Evolutionary conservation across 1,140 invertebrate genomes (phyloP), one percentile per base, ranked within the genome.

Genomic region (Zaprionus nigranus): DNA sequence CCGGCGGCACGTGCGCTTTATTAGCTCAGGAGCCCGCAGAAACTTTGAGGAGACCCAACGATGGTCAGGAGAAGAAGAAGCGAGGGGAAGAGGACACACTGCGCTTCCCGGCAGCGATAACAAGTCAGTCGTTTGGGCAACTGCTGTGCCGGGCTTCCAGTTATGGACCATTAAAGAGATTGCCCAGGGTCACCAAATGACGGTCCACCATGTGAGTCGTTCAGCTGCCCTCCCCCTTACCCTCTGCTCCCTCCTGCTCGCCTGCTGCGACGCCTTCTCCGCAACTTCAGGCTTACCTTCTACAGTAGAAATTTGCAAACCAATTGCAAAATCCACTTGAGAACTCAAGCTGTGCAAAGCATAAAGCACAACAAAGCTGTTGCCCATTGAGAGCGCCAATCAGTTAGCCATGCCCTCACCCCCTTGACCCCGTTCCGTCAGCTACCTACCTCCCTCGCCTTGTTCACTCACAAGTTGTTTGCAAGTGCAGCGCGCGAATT

Each of bases 1-100:
- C 22, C 34, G 69, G 36, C 75, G 74, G 46, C 82, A 84, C 82
- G 82, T 85, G 82, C 61, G 63, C 69, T 66, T 86, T 84, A 84
- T 85, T 74, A 70, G 63, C 43, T 34, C 7, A 43, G 40, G 17
- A 46, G 11, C 36, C 43, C 36, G 58, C 40, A n/a, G 30, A 15
- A 1, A 7, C 24, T 49, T 51, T 26, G 24, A 13, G n/a, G 20
- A 58, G n/a, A 46, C n/a, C 40, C 40, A 17, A 20, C 3, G 36
- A 38, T 13, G 36, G 30, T 34, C 9, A 15, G 36, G 1, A 38
- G 36, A 5, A 38, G 3, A 15, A 38, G 36, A 3, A 2, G 34
- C 0, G 2, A 12, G 34, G 34, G 6, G 34, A 13, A 4, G 12
- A 13, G 34, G 40, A 43, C 2, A n/a, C 40, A n/a, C 15, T 43